phyloP scores from a whole-genome alignment of 2,888 invertebrate genomes.

The Oxytorus armatus region DNA sequence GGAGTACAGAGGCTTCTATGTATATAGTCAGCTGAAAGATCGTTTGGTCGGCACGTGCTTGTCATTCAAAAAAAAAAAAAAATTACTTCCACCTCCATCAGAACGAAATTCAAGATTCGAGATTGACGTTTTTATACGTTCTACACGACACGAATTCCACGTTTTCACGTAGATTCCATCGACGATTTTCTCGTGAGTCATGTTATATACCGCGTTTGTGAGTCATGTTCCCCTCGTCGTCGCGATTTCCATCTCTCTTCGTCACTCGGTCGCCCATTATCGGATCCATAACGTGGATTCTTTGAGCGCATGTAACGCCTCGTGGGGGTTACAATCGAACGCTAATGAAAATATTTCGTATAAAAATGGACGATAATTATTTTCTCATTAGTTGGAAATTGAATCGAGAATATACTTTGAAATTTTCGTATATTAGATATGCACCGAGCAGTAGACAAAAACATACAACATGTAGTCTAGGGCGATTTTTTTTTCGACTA shows the following conservation, averaged over 20 bases:
- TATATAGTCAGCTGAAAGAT: conserved; percentile 3
- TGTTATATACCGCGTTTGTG: conserved; percentile 63
- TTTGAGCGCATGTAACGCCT: neutral
- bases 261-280: conserved; percentile 21
- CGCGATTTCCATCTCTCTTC: conserved; percentile 49
- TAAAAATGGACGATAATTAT: no score
- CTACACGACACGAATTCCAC: conserved; percentile 56
- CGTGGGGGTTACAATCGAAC: neutral
- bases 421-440: no score
- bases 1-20: neutral
- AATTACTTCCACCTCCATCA: conserved; percentile 2
- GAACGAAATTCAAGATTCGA: conserved; percentile 30
- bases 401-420: no score
- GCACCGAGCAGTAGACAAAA: no score
- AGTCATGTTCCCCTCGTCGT: conserved; percentile 66
- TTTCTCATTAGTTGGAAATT: no score
- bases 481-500: no score
- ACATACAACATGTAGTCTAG: no score
- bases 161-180: conserved; percentile 71
- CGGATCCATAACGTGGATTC: neutral
- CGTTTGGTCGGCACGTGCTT: conserved; percentile 37
- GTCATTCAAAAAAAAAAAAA: conserved; percentile 12
- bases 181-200: conserved; percentile 75
- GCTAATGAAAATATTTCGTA: conserved; percentile 1
- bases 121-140: conserved; percentile 5